Conservation (phyloP, 2,888 invertebrate genomes). For the Parnassius orleans region DNA sequence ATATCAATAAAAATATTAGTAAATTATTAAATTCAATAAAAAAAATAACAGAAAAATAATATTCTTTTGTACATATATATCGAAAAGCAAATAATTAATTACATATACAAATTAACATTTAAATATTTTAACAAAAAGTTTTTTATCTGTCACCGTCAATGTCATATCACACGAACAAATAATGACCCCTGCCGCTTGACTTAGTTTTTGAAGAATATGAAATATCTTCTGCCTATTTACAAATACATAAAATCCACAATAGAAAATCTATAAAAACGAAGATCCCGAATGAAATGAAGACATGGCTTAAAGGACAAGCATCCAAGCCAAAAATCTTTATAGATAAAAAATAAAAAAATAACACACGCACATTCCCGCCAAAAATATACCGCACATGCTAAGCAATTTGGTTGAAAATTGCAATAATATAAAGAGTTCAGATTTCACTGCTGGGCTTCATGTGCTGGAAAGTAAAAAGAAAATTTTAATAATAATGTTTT, state of each 20-base stretch:
- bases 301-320: no score
- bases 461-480: slow-evolving; percentile 47
- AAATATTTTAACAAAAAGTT: background rate
- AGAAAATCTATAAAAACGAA: no score
- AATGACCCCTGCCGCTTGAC: no score
- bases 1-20: no score
- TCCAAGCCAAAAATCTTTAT: no score
- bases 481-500: background rate
- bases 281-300: no score
- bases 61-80: background rate
- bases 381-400: background rate
- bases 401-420: slow-evolving; percentile 27
- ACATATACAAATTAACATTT: background rate
- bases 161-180: background rate
- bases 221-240: no score
- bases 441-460: slow-evolving; percentile 38
- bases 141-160: background rate
- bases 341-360: no score
- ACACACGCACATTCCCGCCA: slow-evolving; percentile 9
- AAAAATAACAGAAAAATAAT: background rate
- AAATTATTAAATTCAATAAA: background rate
- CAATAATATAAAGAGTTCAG: slow-evolving; percentile 33
- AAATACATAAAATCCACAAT: no score
- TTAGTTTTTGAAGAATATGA: no score
- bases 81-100: background rate